Evolutionary conservation across 2,797 vertebrate genomes (phyloP), one percentile per base, ranked within the genome.

Genomic region (Sebastes nivosus): DNA sequence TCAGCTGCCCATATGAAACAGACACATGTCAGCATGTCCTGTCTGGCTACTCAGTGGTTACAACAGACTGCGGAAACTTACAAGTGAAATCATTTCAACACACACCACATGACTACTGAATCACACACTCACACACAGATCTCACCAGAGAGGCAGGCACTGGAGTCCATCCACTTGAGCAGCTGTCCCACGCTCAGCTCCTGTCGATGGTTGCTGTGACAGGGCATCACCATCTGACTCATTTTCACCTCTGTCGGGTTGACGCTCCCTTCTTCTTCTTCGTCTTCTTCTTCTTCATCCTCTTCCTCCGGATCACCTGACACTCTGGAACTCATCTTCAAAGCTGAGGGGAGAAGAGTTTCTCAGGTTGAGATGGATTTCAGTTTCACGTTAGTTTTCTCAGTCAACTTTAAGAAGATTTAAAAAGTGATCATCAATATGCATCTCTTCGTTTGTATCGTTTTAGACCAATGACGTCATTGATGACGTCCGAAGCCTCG

Each of bases 101-200:
- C 16, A 75, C 22, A 72, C 8, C 32, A 27, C 7, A 54, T 60
- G 67, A 84, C 9, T 29, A 36, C 8, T 55, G 6, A 25, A 10
- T 58, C 9, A 2, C 6, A 4, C 61, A 4, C 61, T 0, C 34
- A 27, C 57, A 32, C 32, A 32, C 29, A 30, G 24, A n/a, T 14
- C 94, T 95, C 57, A 99, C 98, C 98, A 0, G 98, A 97, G 25
- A 99, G 96, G 85, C 98, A 99, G 86, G 98, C 98, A 0, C 96
- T 95, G 1, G 96, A 97, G 92, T 99, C 98, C 1, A 99, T 98
- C 98, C 98, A 99, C 46, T 99, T 99, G 72, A 99, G 97, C 90
- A 99, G 95, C 92, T 99, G 97, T 3, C 97, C 98, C 0, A 94
- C 85, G 20, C 97, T 96, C 85, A 99, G 96, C 88, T 99, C 97